Conservation (phyloP, 2,888 invertebrate species). For the Meloe dianella region DNA sequence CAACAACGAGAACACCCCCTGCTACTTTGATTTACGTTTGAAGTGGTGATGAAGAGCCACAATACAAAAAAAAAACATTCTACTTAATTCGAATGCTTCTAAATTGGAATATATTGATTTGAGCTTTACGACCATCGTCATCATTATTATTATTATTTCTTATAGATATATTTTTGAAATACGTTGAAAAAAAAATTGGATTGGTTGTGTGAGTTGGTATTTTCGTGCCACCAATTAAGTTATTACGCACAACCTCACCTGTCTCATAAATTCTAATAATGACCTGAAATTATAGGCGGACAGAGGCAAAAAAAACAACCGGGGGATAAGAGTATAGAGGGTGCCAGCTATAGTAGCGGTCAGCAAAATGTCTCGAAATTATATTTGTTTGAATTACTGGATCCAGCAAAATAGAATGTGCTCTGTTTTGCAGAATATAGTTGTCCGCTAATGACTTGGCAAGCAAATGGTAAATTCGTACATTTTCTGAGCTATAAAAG, state of each 20-base stretch:
- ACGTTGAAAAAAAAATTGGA: background rate
- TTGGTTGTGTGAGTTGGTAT: conserved; percentile 5
- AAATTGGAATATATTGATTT: conserved; percentile 4
- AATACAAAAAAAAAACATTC: background rate
- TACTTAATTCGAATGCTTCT: background rate
- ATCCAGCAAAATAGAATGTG: background rate
- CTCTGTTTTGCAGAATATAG: too few species aligned
- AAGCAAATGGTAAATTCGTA: too few species aligned
- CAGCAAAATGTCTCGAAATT: background rate
- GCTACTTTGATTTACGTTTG: background rate
- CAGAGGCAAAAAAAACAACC: background rate
- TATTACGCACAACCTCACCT: conserved; percentile 49
- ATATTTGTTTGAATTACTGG: background rate
- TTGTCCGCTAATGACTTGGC: too few species aligned
- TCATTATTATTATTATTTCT: background rate
- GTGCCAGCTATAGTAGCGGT: background rate
- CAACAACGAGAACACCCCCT: background rate
- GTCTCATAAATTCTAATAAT: conserved; percentile 44
- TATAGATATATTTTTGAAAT: background rate
- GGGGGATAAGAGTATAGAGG: background rate
- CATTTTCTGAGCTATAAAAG: too few species aligned
- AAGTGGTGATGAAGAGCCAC: conserved; percentile 8
- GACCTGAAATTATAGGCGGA: conserved; percentile 38
- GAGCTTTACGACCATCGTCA: background rate
- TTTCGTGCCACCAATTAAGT: conserved; percentile 41